Evolutionary conservation across 1,140 invertebrate species (phyloP).

Genomic region (Drosophila pallidifrons): DNA sequence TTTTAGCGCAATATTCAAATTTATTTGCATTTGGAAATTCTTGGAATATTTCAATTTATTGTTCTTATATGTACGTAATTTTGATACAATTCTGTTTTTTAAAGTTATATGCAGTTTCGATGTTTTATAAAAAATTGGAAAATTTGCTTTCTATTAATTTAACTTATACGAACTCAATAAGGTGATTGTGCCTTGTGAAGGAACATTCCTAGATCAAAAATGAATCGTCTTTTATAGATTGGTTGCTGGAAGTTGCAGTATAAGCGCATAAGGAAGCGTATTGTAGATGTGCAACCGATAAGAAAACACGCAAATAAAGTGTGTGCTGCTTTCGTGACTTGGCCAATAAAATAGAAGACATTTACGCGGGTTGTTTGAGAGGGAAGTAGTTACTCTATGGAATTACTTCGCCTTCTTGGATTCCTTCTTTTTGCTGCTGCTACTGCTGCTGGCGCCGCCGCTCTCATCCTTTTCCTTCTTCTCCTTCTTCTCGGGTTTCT

Average conservation of each 20-base stretch:
- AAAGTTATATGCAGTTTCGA: constrained; percentile 41
- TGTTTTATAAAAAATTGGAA: constrained; percentile 52
- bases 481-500: constrained; percentile 84
- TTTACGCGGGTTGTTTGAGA: constrained; percentile 45
- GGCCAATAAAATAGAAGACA: constrained; percentile 62
- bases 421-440: constrained; percentile 78
- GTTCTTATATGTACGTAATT: constrained; percentile 40
- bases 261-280: constrained; percentile 24
- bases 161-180: constrained; percentile 63
- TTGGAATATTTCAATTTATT: constrained; percentile 52
- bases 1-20: neutral
- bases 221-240: constrained; percentile 59
- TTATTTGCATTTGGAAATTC: neutral
- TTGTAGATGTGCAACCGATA: constrained; percentile 35
- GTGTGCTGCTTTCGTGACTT: constrained; percentile 29
- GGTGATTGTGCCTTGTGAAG: constrained; percentile 60
- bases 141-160: constrained; percentile 38
- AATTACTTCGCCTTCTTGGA: constrained; percentile 80
- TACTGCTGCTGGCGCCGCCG: constrained; percentile 43
- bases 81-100: constrained; percentile 39
- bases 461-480: constrained; percentile 80
- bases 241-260: constrained; percentile 30
- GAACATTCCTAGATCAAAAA: constrained; percentile 58
- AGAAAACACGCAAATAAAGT: constrained; percentile 32
- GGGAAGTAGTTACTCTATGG: neutral